Conservation (phyloP, 2,113 vertebrate genomes). For the Mesocricetus auratus region DNA sequence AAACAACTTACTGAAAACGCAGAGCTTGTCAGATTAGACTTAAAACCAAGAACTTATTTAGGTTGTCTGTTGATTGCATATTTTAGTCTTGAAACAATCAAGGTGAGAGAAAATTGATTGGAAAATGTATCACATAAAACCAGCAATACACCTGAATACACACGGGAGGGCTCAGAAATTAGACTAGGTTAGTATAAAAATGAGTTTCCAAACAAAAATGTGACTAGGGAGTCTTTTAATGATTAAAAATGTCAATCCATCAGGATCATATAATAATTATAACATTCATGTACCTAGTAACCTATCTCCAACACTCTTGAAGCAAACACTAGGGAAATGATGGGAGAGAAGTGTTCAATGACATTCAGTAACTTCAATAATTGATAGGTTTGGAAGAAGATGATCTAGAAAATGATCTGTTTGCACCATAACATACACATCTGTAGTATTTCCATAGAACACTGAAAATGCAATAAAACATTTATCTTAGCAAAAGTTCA, state of each 20-base stretch:
- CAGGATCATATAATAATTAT: not conserved
- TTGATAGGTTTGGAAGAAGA: not conserved
- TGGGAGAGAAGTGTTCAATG: not conserved
- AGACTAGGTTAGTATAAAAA: not conserved
- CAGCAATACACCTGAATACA: not conserved
- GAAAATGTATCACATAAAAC: not conserved
- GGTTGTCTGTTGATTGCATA: not conserved
- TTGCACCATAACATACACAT: not conserved
- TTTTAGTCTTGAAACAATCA: not conserved
- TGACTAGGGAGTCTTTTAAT: not conserved
- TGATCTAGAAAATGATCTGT: not conserved
- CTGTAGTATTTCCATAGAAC: not conserved
- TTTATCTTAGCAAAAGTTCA: not conserved
- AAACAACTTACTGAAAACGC: not conserved
- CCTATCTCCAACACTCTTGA: not conserved
- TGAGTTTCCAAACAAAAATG: not conserved
- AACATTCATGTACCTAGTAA: not conserved
- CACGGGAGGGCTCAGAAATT: not conserved
- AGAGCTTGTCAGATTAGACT: not conserved
- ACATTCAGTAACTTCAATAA: not conserved
- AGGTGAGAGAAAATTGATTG: not conserved
- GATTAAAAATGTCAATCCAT: not conserved
- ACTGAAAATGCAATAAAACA: not conserved
- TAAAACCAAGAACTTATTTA: not conserved
- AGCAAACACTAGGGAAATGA: not conserved